These are phyloP conservation scores for Auanema freiburgensis DNA, from an alignment of 2,888 invertebrate species.

Conservation along the genomic window DNA sequence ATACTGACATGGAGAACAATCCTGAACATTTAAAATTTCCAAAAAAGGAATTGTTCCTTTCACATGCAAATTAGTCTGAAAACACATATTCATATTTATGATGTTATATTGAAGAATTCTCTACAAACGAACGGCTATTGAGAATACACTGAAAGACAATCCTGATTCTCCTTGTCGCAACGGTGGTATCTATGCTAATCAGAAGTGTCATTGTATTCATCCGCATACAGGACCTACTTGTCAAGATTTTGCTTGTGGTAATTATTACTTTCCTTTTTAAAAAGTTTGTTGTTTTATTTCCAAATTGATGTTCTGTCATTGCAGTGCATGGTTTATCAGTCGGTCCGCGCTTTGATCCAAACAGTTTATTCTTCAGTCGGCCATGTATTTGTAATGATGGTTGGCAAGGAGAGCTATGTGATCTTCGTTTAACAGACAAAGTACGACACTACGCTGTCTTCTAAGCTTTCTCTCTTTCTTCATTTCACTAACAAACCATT, in stretches of 20 bases:
- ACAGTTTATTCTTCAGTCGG: constrained; percentile 45
- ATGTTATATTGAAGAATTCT: too few species aligned
- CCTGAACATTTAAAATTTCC: too few species aligned
- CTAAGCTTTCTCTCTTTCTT: too few species aligned
- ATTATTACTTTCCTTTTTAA: constrained; percentile 1
- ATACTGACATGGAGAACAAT: too few species aligned
- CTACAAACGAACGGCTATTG: constrained; percentile 33
- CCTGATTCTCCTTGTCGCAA: constrained; percentile 36
- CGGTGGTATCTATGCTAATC: constrained; percentile 40
- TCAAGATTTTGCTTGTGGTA: constrained; percentile 54
- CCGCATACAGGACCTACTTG: constrained; percentile 51
- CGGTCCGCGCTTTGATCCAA: constrained; percentile 53
- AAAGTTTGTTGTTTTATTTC: not conserved
- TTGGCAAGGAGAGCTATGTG: constrained; percentile 56
- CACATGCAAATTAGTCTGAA: too few species aligned
- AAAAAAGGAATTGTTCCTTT: too few species aligned
- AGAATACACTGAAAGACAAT: constrained; percentile 38
- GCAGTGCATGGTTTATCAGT: constrained; percentile 53
- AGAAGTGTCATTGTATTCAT: constrained; percentile 46
- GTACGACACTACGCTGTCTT: too few species aligned
- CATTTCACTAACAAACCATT: too few species aligned
- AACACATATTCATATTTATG: too few species aligned
- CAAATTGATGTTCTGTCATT: constrained; percentile 12
- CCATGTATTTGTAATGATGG: constrained; percentile 53
- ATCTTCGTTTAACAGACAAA: constrained; percentile 51